These are phyloP conservation scores for Ctenoplectra terminalis DNA, from an alignment of 1,140 invertebrate species.

Conservation along the genomic window DNA sequence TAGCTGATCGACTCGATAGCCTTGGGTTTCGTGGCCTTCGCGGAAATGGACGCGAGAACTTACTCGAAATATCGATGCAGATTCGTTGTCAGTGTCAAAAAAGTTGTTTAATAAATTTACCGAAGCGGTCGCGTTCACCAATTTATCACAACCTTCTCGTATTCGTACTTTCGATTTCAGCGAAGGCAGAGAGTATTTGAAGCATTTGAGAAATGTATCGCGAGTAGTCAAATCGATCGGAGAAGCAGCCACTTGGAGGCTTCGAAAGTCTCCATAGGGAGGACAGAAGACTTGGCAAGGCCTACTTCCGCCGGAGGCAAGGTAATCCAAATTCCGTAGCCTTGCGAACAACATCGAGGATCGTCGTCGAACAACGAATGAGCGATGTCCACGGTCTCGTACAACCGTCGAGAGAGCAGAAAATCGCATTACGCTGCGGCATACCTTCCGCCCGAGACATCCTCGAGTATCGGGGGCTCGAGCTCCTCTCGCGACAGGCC, in stretches of 20 bases:
- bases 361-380: background rate
- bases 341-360: background rate
- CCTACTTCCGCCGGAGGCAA: conserved; percentile 16
- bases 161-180: background rate
- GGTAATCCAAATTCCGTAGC: conserved; percentile 17
- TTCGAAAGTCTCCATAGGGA: background rate
- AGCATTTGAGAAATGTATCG: background rate
- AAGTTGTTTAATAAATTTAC: background rate
- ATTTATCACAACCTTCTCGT: no score
- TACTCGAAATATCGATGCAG: no score
- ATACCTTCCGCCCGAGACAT: conserved; percentile 26
- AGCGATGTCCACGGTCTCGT: conserved; percentile 17
- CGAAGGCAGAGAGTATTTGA: background rate
- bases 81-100: no score
- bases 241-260: background rate
- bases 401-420: background rate
- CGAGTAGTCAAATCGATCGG: background rate
- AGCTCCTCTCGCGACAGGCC: conserved; percentile 16
- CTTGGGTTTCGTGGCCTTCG: background rate
- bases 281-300: conserved; percentile 20
- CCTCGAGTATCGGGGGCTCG: background rate
- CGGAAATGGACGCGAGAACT: no score
- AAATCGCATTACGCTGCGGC: conserved; percentile 17
- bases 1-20: background rate
- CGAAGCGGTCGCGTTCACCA: no score